phyloP scores from a whole-genome alignment of 2,113 vertebrate genomes.

The Burhinus oedicnemus region DNA sequence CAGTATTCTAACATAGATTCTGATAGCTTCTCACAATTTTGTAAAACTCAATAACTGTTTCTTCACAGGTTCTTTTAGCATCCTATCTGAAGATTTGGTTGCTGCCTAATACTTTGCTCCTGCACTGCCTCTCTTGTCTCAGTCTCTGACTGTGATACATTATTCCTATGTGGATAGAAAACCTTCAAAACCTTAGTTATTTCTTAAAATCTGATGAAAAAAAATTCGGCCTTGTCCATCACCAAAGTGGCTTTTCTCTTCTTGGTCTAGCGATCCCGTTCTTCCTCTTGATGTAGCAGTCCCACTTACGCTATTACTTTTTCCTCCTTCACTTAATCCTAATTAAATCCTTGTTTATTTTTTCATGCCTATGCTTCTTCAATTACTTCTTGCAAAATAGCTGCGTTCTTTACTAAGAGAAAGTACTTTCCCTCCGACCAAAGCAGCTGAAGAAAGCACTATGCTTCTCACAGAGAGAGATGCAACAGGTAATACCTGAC shows the following conservation, averaged over 20 bases:
- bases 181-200: background rate
- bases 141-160: background rate
- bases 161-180: background rate
- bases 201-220: background rate
- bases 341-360: background rate
- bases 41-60: background rate
- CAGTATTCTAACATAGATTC: background rate
- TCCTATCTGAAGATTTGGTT: background rate
- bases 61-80: background rate
- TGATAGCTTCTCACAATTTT: background rate
- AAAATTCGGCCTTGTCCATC: background rate
- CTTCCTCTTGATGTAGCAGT: background rate
- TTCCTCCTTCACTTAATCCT: background rate
- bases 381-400: background rate
- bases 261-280: background rate
- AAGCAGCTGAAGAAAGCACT: background rate
- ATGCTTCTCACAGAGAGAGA: background rate
- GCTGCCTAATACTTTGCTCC: background rate
- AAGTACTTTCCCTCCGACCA: background rate
- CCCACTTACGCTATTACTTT: background rate
- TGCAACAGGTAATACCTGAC: background rate
- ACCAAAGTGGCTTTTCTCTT: background rate
- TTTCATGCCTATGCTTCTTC: background rate
- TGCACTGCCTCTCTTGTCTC: background rate
- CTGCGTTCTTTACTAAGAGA: background rate